Base-by-base conservation (phyloP, 2,888 invertebrate genomes). In the Harpalus rufipes region DNA sequence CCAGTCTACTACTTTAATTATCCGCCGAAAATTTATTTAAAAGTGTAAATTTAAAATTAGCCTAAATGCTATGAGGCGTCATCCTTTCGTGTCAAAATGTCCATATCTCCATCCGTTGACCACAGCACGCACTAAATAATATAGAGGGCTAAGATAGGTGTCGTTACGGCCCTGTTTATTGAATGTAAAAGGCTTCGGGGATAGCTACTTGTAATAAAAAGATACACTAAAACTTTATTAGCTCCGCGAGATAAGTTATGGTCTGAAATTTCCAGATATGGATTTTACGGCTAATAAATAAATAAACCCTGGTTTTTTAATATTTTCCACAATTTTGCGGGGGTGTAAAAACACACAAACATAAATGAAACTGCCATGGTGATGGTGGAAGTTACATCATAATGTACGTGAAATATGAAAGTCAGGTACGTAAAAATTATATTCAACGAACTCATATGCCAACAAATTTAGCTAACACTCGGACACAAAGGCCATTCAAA, bases 131-230 rank as follows among this genome's bases (percentile, higher is more conserved):
- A 68, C n/a, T 74, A 18, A 51, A 74, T 74, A 74, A 74, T 74
- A 74, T 18, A 74, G 41, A 41, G 18, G 44, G 56, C 25, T 32
- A 32, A 58, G 76, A 61, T 58, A 41, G 44, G 59, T 59, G 80
- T n/a, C 80, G 80, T 80, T 80, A 80, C 80, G 41, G 80, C 44
- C 18, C 80, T 80, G 80, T 80, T 80, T 41, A 80, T 80, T 80
- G 80, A 80, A 61, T 80, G 58, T 61, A 58, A 61, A 61, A 41
- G 41, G 39, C 44, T 61, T 12, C 80, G n/a, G 39, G 80, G 61
- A 80, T 78, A 41, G 63, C 68, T 72, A 81, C 81, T 81, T 59
- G 44, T 81, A 81, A 81, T 81, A 81, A 81, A 81, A 81, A 56
- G 56, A 58, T 81, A 68, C 25, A 81, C 44, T 81, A 81, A 81